Base-by-base conservation (phyloP, 2,113 vertebrate genomes). In the Urocynchramus pylzowi region DNA sequence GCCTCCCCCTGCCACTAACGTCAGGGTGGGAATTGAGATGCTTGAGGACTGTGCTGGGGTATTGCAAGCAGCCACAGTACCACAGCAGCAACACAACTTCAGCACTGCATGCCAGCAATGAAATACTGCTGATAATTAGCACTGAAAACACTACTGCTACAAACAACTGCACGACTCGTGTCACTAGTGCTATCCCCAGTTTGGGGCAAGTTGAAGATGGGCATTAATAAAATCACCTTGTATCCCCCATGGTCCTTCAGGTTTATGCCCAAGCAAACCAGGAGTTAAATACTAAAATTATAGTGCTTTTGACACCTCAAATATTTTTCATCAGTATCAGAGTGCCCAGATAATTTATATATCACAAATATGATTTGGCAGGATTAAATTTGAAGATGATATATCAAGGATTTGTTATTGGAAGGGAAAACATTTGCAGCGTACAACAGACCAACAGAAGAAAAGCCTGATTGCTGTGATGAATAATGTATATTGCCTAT, bases 401-500 rank as follows among this genome's bases (percentile, higher is more conserved):
- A 86, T 94, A 97, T 89, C 90, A 97, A 94, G 82, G 41, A 90
- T 97, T 94, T 95, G 75, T 94, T 97, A 90, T 57, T 87, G 87
- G 59, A 95, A 90, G 54, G 59, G 61, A 94, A 97, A 97, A 83
- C 89, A 95, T 96, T 91, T 91, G 78, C 68, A 61, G 76, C 74
- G 30, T 67, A 94, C 96, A 95, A 95, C 96, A 95, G 84, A 86
- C 63, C 80, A 89, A 68, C 39, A 97, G 95, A 97, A 98, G 93
- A 93, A 97, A 97, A 94, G 76, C 69, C 83, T 97, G 96, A 97
- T 91, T 97, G 95, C 92, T 87, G 65, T 57, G 50, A 97, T 98
- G 97, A 98, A 98, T 98, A 98, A 98, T 98, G 95, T 85, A 97
- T 97, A 80, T 89, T 42, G 92, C 97, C 97, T 94, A 96, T 95